Percentiles rank a stretch among this genome's conserved stretches.
phyloP scores from a whole-genome alignment of 1,140 invertebrate genomes.

The Pomacea maculata region DNA sequence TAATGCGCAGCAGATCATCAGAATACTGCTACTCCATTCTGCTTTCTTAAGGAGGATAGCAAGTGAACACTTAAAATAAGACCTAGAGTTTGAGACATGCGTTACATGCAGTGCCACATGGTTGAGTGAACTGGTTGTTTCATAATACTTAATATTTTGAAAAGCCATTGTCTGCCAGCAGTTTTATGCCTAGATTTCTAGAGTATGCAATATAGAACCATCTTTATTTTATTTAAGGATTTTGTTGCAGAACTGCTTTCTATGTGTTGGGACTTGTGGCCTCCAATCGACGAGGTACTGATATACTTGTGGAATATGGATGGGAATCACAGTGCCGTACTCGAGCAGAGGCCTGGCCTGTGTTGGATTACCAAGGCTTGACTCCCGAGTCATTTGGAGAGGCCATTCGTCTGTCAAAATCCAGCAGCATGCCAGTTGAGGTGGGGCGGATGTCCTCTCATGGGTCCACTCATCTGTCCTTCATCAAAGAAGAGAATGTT shows the following conservation, averaged over 20 bases:
- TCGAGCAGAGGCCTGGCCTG: constrained; percentile 82
- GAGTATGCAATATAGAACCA: neutral
- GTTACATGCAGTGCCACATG: too few species aligned
- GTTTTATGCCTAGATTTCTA: too few species aligned
- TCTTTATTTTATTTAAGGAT: constrained; percentile 3
- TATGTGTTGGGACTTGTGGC: constrained; percentile 86
- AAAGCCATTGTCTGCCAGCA: too few species aligned
- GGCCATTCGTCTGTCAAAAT: constrained; percentile 29
- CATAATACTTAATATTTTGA: too few species aligned
- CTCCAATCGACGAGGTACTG: constrained; percentile 82
- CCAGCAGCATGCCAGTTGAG: constrained; percentile 21
- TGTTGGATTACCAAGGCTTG: constrained; percentile 73
- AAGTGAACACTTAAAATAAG: too few species aligned
- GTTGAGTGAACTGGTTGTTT: too few species aligned
- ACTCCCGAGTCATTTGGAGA: constrained; percentile 34
- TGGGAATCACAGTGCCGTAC: constrained; percentile 82
- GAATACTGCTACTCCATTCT: too few species aligned
- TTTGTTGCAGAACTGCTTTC: constrained; percentile 76
- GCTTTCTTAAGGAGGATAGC: too few species aligned
- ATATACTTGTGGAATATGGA: constrained; percentile 77
- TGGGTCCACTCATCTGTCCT: constrained; percentile 25
- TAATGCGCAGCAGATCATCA: too few species aligned
- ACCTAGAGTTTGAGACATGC: too few species aligned
- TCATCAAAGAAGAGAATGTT: constrained; percentile 31
- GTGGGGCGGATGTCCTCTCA: constrained; percentile 11